A percentile compares a stretch with the other conserved stretches of the same genome.
Evolutionary conservation across 2,888 invertebrate genomes (phyloP).

Genomic region (Nycteola revayana): DNA sequence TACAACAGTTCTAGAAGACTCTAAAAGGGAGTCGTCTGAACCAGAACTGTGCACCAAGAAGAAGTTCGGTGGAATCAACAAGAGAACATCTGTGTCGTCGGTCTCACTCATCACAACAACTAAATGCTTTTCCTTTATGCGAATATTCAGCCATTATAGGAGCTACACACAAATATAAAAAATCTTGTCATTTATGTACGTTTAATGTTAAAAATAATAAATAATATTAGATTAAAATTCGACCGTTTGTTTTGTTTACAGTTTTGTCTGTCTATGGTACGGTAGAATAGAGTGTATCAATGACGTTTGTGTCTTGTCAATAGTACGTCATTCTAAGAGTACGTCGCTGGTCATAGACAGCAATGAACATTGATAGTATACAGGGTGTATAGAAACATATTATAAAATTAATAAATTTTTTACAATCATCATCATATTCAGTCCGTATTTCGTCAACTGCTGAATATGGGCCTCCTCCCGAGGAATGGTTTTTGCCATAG

Average conservation of each 20-base stretch:
- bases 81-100: slow-evolving; percentile 91
- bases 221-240: background rate
- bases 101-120: slow-evolving; percentile 76
- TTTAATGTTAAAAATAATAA: background rate
- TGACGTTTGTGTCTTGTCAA: too few relatives aligned
- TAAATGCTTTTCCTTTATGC: slow-evolving; percentile 17
- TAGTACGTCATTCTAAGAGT: too few relatives aligned
- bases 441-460: too few relatives aligned
- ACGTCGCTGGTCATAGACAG: too few relatives aligned
- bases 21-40: slow-evolving; percentile 72
- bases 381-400: too few relatives aligned
- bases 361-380: too few relatives aligned
- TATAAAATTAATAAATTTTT: too few relatives aligned
- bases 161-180: background rate
- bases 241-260: slow-evolving; percentile 12
- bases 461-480: too few relatives aligned
- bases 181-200: background rate
- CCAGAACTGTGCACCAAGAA: slow-evolving; percentile 84
- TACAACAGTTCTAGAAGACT: slow-evolving; percentile 72
- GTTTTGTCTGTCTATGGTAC: too few relatives aligned
- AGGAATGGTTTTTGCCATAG: too few relatives aligned
- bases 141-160: slow-evolving; percentile 57
- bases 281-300: too few relatives aligned
- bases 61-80: slow-evolving; percentile 90
- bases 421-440: too few relatives aligned